Evolutionary conservation across 2,888 invertebrate genomes (phyloP), one percentile per base, ranked within the genome.

Genomic region (Drosophila rellima): DNA sequence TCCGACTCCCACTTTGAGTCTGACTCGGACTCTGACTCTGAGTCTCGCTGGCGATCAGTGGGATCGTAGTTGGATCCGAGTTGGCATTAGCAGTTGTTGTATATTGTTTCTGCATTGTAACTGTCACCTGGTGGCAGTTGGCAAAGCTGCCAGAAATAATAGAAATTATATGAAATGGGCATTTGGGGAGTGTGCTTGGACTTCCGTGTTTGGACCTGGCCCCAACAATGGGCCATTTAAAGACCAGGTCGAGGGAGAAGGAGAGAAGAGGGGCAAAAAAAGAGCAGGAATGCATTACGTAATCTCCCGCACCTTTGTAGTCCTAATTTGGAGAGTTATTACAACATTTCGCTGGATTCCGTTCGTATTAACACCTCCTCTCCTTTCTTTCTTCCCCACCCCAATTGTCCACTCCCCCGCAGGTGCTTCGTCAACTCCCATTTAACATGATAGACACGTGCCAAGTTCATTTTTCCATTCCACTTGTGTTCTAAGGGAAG

Each of bases 101-200:
- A 81, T 84, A 87, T 81, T 87, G 87, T 87, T 83, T 79, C 79
- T 77, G 87, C 84, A 75, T 84, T 83, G 83, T 83, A 83, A 83
- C 87, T 83, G 83, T 83, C 83, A 83, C 83, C 85, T 81, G 63
- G 82, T 84, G 72, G 82, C 83, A 84, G 84, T 81, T 83, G 76
- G 74, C 84, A 77, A 72, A 74, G 79, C 74, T 81, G 87, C 79
- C 74, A 83, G 72, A 84, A 87, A 87, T 83, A 87, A 82, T 75
- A 84, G 87, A 87, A 83, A 83, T 83, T 87, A 87, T 83, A 87
- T 83, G 78, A 83, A 83, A 87, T 83, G 80, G 82, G 84, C 82
- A 87, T 87, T 83, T 75, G 72, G 87, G 85, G 85, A 87, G 83
- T 83, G 79, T 79, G 72, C 70, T 78, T 72, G 67, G 74, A 81